Evolutionary conservation across 2,113 vertebrate species (phyloP), one percentile per base, ranked within the genome.

Genomic region (Atherinomorus stipes): DNA sequence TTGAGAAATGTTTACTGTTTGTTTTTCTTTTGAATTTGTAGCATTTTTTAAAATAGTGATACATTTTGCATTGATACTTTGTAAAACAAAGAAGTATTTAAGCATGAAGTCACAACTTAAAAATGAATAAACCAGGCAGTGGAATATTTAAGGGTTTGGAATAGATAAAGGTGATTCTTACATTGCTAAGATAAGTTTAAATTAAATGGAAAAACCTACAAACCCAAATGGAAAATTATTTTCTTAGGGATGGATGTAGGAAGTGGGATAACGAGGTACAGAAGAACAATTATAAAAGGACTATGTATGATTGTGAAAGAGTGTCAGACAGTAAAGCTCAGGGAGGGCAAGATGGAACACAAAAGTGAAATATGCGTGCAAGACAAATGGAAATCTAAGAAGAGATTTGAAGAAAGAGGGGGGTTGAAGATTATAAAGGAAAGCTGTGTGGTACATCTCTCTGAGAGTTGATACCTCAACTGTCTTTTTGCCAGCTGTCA

Each of bases 331-430:
- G 53, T 1, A 31, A 59, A 42, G 7, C 34, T 13, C 3, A 19
- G 34, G 21, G n/a, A 58, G 40, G 9, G 21, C 5, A 58, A 51
- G 13, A 12, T 51, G 47, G 15, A 34, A 52, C 34, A 37, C 15
- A 23, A 47, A 13, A 23, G 7, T 51, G 26, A 53, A 45, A 59
- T 50, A 56, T 42, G 13, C 3, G 13, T 42, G 40, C 12, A 42
- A 42, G 12, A 4, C 51, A 23, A 52, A 22, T 53, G 7, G 34
- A 61, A 62, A 37, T 12, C 1, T 18, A 51, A 56, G 56, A 18
- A 38, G 18, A 40, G 0, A 59, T 64, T 38, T 49, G 19, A 64
- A 59, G 26, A 71, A 62, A 40, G 22, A 76, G 40, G 22, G 22
- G 2, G 54, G 34, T 56, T 13, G 22, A 70, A 63, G 47, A 70